Evolutionary conservation across 2,888 invertebrate genomes (phyloP), one percentile per base, ranked within the genome.

Genomic region (Clunio marinus): DNA sequence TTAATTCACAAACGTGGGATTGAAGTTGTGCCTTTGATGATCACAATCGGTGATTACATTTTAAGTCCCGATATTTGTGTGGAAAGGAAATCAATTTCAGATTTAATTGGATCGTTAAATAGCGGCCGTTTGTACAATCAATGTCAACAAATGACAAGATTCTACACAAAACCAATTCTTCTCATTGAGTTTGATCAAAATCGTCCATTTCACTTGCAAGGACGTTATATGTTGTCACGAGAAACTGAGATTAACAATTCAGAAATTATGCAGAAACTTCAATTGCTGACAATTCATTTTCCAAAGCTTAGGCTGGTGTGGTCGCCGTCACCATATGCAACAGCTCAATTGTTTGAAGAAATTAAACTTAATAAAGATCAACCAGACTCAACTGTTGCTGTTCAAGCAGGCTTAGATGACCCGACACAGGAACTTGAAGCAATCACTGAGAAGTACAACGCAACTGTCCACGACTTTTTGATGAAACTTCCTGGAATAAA

Each of bases 131-230:
- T 99, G 27, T 97, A 95, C 80, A 93, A 92, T 75, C 99, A 99
- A 79, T 93, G 94, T 72, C 88, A 91, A 45, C 88, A 94, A 70
- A 98, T 98, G 97, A 89, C 88, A 69, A 83, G 96, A 24, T 87
- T 88, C 79, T 96, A 96, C 76, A 82, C 86, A 22, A 88, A 90
- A 72, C 93, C 96, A 0, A 89, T 96, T 78, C 81, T 98, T 35
- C 83, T 98, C 0, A 96, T 98, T 62, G 98, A 98, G 80, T 97
- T 97, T 80, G 96, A 96, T 80, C 90, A 93, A 76, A 93, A 91
- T 75, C 94, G 91, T 78, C 88, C 92, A 0, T 96, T 96, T 75
- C 88, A 89, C 73, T 82, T 95, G 73, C 93, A 93, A 84, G 91
- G 91, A 78, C 51, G 57, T 10, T 89, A 88, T 72, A 86, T 92